Conservation (phyloP, 2,888 invertebrate species). For the Caenorhabditis doughertyi region DNA sequence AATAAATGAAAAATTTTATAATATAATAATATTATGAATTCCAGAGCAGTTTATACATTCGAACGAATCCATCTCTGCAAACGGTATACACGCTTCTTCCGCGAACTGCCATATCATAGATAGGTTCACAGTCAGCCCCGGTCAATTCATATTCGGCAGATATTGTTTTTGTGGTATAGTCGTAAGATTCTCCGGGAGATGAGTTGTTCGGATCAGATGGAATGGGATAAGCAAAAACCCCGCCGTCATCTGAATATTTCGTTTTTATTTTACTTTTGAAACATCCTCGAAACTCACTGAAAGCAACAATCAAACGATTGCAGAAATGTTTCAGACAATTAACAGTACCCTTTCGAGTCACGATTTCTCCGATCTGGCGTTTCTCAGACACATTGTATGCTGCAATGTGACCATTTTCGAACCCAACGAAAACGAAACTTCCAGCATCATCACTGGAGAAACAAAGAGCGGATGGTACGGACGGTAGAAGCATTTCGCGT, state of each 20-base stretch:
- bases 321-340: slow-evolving; percentile 85
- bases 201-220: not conserved
- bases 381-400: slow-evolving; percentile 19
- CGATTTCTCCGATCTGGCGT: slow-evolving; percentile 39
- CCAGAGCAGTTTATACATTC: slow-evolving; percentile 85
- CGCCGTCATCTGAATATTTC: slow-evolving; percentile 85
- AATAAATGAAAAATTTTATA: not conserved
- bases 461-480: slow-evolving; percentile 5
- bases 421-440: slow-evolving; percentile 54
- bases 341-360: slow-evolving; percentile 83
- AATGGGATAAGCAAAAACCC: slow-evolving; percentile 85
- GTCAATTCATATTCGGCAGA: slow-evolving; percentile 85
- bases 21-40: not conserved
- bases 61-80: slow-evolving; percentile 86
- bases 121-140: slow-evolving; percentile 88
- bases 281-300: slow-evolving; percentile 84
- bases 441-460: slow-evolving; percentile 38
- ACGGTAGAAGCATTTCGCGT: slow-evolving; percentile 9
- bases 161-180: slow-evolving; percentile 2
- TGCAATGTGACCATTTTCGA: slow-evolving; percentile 46
- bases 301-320: slow-evolving; percentile 86
- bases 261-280: not conserved
- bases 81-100: slow-evolving; percentile 86
- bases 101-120: slow-evolving; percentile 87
- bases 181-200: not conserved